Percentiles rank a stretch among this genome's conserved stretches.
These are phyloP conservation scores for Microctenopoma lineatum DNA, from an alignment of 2,797 vertebrate species.

Conservation along the genomic window DNA sequence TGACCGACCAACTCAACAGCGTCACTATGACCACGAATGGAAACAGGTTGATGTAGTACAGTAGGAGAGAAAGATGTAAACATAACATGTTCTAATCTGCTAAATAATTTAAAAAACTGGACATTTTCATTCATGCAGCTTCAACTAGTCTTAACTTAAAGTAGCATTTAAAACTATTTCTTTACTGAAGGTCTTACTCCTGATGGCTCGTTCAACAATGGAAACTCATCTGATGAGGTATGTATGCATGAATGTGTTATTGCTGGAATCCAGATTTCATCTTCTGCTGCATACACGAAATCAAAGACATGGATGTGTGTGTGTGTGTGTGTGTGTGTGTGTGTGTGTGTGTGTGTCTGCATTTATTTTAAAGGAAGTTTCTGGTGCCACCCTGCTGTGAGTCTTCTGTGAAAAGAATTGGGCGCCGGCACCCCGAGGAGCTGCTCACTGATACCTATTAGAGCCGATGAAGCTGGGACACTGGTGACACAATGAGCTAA, in stretches of 20 bases:
- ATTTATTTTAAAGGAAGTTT: constrained; percentile 51
- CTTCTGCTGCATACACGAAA: not conserved
- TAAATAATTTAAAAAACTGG: no score
- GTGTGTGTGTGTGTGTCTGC: not conserved
- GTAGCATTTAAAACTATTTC: no score
- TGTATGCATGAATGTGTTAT: not conserved
- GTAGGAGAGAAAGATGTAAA: no score
- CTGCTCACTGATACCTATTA: constrained; percentile 36
- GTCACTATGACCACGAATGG: no score
- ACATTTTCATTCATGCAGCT: no score
- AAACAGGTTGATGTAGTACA: no score
- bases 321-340: no score
- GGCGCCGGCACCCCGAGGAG: constrained; percentile 50
- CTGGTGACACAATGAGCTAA: constrained; percentile 2
- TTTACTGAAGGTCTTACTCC: not conserved
- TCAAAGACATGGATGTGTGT: not conserved
- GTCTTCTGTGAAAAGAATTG: constrained; percentile 34
- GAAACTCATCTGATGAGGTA: not conserved
- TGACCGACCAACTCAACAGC: no score
- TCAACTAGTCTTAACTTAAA: no score
- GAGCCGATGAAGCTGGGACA: constrained; percentile 27
- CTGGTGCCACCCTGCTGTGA: constrained; percentile 35
- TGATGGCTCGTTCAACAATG: not conserved
- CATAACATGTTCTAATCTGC: no score
- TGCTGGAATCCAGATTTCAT: not conserved